Conservation (phyloP, 2,113 vertebrate species). For the Cyanistes caeruleus region DNA sequence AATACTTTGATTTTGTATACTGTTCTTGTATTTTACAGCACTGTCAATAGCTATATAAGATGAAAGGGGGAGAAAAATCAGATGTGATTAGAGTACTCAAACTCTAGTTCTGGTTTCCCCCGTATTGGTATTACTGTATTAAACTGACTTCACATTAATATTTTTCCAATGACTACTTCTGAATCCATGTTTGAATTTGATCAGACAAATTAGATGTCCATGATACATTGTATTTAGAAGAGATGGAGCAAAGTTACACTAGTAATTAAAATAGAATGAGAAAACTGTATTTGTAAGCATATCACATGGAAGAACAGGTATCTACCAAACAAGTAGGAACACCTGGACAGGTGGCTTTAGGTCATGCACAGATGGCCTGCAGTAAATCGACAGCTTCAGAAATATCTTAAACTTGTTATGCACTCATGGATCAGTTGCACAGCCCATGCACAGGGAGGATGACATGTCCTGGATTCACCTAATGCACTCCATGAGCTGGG, state of each 20-base stretch:
- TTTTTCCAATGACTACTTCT: not conserved
- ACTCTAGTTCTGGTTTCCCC: not conserved
- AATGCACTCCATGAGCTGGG: not conserved
- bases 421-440: not conserved
- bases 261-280: not conserved
- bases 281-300: not conserved
- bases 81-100: not conserved
- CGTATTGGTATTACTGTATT: not conserved
- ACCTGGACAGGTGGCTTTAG: not conserved
- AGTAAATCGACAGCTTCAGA: not conserved
- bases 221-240: not conserved
- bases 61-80: not conserved
- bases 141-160: not conserved
- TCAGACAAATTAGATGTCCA: not conserved
- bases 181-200: not conserved
- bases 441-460: not conserved
- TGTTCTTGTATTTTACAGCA: not conserved
- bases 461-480: not conserved
- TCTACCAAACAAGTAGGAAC: not conserved
- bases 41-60: not conserved
- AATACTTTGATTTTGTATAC: not conserved
- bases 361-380: not conserved
- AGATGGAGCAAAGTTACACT: not conserved
- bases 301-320: not conserved
- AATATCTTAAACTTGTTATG: not conserved